Evolutionary conservation across 2,113 vertebrate genomes (phyloP).

Genomic region (Sinocyclocheilus maitianheensis): DNA sequence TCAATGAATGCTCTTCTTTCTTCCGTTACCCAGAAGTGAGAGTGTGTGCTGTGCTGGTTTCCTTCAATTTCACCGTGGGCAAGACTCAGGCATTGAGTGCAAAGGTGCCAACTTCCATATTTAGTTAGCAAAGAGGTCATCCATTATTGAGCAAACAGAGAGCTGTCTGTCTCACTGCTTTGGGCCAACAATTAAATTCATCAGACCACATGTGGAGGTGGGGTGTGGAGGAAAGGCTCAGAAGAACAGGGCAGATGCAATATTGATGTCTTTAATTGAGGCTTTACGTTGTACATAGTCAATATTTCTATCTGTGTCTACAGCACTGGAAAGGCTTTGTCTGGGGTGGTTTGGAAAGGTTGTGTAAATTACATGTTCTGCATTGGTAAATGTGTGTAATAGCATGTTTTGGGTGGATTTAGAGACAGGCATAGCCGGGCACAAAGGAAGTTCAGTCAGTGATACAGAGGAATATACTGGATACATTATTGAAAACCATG

Average conservation of each 20-base stretch:
- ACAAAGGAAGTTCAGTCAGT: neutral
- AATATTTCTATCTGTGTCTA: slow-evolving; percentile 65
- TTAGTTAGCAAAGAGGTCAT: slow-evolving; percentile 72
- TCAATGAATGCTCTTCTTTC: slow-evolving; percentile 48
- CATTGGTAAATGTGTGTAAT: slow-evolving; percentile 69
- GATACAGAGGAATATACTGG: neutral
- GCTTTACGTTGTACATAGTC: slow-evolving; percentile 75
- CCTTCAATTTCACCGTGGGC: slow-evolving; percentile 55
- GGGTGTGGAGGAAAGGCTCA: slow-evolving; percentile 56
- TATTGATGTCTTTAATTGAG: slow-evolving; percentile 79
- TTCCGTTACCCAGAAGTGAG: slow-evolving; percentile 34
- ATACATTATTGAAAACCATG: slow-evolving; percentile 9
- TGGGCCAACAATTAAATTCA: slow-evolving; percentile 79
- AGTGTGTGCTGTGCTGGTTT: slow-evolving; percentile 37
- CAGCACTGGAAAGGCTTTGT: slow-evolving; percentile 58
- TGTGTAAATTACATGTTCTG: slow-evolving; percentile 72
- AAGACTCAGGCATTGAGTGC: slow-evolving; percentile 58
- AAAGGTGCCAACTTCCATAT: slow-evolving; percentile 71
- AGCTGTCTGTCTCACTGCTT: slow-evolving; percentile 77
- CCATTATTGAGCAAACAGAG: slow-evolving; percentile 78
- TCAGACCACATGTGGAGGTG: slow-evolving; percentile 57
- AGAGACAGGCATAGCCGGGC: slow-evolving; percentile 56
- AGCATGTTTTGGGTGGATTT: slow-evolving; percentile 65
- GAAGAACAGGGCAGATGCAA: slow-evolving; percentile 73
- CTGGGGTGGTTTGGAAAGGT: slow-evolving; percentile 47